phyloP scores from a whole-genome alignment of 2,113 vertebrate genomes.

The Murina feae region DNA sequence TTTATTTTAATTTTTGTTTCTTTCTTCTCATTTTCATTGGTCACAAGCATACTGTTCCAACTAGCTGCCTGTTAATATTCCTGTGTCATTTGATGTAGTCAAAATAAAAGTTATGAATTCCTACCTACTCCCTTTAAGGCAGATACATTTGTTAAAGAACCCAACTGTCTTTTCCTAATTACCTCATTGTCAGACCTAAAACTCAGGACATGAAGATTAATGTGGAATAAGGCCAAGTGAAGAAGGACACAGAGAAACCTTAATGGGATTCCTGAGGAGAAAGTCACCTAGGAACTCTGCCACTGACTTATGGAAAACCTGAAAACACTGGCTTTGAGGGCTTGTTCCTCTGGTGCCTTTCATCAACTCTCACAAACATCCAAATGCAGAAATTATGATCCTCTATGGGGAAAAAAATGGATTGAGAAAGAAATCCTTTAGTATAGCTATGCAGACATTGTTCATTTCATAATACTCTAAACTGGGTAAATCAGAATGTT shows the following conservation, averaged over 20 bases:
- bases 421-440: conserved; percentile 1
- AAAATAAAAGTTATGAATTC: conserved; percentile 6
- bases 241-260: not conserved
- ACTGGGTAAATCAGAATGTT: not conserved
- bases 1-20: not conserved
- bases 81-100: not conserved
- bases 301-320: not conserved
- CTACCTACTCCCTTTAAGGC: not conserved
- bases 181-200: conserved; percentile 22
- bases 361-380: not conserved
- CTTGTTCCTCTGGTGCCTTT: conserved; percentile 26
- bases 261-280: not conserved
- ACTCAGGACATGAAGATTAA: not conserved
- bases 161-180: conserved; percentile 5
- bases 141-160: not conserved
- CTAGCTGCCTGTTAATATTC: not conserved
- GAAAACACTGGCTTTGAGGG: not conserved
- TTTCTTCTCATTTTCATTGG: not conserved
- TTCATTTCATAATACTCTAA: not conserved
- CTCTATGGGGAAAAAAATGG: not conserved
- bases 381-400: conserved; percentile 40
- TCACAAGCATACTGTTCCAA: not conserved
- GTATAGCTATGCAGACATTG: not conserved
- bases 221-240: not conserved
- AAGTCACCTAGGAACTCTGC: not conserved